Evolutionary conservation across 1,140 invertebrate species (phyloP), one percentile per base, ranked within the genome.

Genomic region (Drosophila insularis): DNA sequence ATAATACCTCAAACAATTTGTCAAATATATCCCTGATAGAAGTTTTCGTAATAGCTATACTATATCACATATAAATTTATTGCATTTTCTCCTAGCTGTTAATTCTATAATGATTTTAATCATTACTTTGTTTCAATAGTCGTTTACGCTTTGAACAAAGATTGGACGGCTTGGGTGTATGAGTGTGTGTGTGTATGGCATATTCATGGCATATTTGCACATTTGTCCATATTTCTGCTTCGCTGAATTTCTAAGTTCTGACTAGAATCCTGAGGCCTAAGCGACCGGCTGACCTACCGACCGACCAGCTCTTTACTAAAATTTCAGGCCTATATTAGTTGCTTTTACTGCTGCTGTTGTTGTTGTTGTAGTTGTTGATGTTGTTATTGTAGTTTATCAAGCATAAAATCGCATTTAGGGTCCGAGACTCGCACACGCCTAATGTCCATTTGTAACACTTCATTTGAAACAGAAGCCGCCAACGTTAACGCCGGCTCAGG

Each of bases 381-480:
- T 79, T 87, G 71, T 87, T 86, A 71, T 63, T 78, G 82, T 86
- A 87, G 78, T 87, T 86, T 86, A 86, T 86, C 82, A 87, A 86
- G 81, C 81, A 86, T 86, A 87, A 86, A 86, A 86, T 86, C 82
- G 82, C 78, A 86, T 86, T 86, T 86, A 71, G 72, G 68, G 75
- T 63, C 43, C 37, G 43, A 64, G 14, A 55, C 21, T 35, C 21
- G 50, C 37, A 46, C 8, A 70, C 39, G 78, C 81, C 81, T 86
- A 86, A 86, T 86, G 81, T 87, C 79, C 75, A 86, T 86, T 86
- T 86, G 81, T 86, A 86, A 86, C 81, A 86, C 81, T 86, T 86
- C 82, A 86, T 86, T 86, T 86, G 82, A 79, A 86, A 87, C 81
- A 87, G 81, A 81, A 86, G 79, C 78, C 64, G 2, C 68, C 23